phyloP scores from a whole-genome alignment of 1,140 invertebrate species.

The Drosophila triauraria region DNA sequence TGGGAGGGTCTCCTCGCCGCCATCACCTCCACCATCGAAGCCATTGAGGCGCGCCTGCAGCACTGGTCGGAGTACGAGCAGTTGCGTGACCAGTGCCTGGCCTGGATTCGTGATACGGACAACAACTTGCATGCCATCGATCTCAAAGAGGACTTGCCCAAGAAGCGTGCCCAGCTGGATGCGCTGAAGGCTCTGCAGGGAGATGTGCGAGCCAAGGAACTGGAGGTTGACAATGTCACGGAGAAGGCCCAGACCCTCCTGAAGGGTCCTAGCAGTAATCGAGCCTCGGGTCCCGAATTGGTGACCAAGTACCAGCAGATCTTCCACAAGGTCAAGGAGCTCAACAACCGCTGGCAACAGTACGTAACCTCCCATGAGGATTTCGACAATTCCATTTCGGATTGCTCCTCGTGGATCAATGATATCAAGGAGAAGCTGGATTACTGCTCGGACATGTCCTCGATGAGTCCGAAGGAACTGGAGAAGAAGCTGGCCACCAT shows the following conservation, averaged over 20 bases:
- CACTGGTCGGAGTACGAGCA: conserved; percentile 96
- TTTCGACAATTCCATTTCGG: conserved; percentile 92
- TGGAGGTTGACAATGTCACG: conserved; percentile 96
- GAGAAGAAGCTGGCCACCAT: conserved; percentile 94
- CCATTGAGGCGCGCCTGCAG: conserved; percentile 92
- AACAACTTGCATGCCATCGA: conserved; percentile 95
- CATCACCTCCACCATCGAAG: conserved; percentile 91
- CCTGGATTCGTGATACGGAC: conserved; percentile 96
- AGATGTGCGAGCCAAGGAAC: conserved; percentile 94
- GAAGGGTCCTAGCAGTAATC: conserved; percentile 87
- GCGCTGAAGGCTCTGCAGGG: conserved; percentile 92
- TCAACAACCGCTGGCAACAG: conserved; percentile 95
- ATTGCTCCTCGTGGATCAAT: conserved; percentile 94
- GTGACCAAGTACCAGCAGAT: conserved; percentile 96
- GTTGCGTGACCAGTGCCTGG: conserved; percentile 92
- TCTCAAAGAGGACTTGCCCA: conserved; percentile 92
- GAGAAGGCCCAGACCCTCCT: conserved; percentile 95
- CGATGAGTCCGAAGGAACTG: conserved; percentile 93
- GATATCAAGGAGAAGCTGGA: conserved; percentile 93
- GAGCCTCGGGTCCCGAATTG: conserved; percentile 92
- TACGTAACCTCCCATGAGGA: conserved; percentile 96
- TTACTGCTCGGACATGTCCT: conserved; percentile 93
- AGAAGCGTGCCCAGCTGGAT: conserved; percentile 94
- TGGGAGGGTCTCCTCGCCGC: conserved; percentile 93
- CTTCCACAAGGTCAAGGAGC: conserved; percentile 95